phyloP scores from a whole-genome alignment of 1,140 invertebrate species.

The Lasioglossum albipes region DNA sequence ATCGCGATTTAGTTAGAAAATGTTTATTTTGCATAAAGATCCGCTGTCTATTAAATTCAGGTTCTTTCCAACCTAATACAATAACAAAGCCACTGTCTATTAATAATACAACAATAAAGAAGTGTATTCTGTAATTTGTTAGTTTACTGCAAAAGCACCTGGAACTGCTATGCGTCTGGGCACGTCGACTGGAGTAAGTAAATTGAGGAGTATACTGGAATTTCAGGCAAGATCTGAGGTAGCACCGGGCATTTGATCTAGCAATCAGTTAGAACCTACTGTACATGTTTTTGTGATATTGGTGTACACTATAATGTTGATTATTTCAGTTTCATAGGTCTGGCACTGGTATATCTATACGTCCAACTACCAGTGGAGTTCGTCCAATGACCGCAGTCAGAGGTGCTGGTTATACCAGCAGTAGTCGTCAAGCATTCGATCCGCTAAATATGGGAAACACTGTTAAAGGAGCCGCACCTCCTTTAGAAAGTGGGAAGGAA shows the following conservation, averaged over 20 bases:
- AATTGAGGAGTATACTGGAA: not conserved
- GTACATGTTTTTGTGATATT: not conserved
- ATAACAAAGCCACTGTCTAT: not conserved
- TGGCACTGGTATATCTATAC: slow-evolving; percentile 60
- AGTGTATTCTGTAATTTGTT: slow-evolving; percentile 28
- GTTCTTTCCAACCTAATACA: too few species aligned
- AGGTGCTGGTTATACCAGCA: slow-evolving; percentile 95
- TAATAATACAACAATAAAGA: slow-evolving; percentile 13
- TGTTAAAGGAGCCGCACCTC: slow-evolving; percentile 77
- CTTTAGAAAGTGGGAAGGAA: slow-evolving; percentile 86
- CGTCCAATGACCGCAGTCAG: slow-evolving; percentile 97
- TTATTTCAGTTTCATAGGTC: slow-evolving; percentile 72
- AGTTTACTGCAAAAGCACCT: slow-evolving; percentile 76
- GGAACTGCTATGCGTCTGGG: slow-evolving; percentile 80
- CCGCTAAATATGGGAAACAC: slow-evolving; percentile 86
- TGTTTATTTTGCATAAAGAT: too few species aligned
- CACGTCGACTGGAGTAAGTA: slow-evolving; percentile 79
- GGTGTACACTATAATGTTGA: not conserved
- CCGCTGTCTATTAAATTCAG: too few species aligned
- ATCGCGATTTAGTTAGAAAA: too few species aligned
- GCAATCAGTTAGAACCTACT: too few species aligned
- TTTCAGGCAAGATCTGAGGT: too few species aligned
- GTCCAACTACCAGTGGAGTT: slow-evolving; percentile 71
- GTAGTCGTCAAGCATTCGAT: slow-evolving; percentile 86
- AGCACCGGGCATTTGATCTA: too few species aligned